A percentile compares a stretch with the other conserved stretches of the same genome.
phyloP scores from a whole-genome alignment of 2,888 invertebrate genomes.

The Calliphora vomitoria region DNA sequence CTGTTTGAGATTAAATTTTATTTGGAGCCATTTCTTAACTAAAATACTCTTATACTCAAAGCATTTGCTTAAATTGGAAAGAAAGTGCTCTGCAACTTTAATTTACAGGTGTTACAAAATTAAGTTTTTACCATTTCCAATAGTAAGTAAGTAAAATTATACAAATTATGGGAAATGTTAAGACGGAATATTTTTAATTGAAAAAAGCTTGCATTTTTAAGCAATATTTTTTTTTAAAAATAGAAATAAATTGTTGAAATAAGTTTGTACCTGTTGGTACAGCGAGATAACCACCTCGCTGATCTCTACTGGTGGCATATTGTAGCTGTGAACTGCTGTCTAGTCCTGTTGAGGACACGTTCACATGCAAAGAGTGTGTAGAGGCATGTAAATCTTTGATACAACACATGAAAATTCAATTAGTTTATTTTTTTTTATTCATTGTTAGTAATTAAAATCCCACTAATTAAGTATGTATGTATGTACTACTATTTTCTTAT shows the following conservation, averaged over 20 bases:
- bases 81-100: constrained; percentile 21
- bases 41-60: constrained; percentile 31
- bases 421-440: constrained; percentile 44
- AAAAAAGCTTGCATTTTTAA: constrained; percentile 12
- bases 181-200: too few relatives aligned
- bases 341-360: constrained; percentile 78
- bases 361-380: constrained; percentile 82
- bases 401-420: constrained; percentile 67
- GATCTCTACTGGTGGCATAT: constrained; percentile 86
- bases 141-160: neutral
- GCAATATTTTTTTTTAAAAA: neutral
- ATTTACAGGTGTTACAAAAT: constrained; percentile 40
- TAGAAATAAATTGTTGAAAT: neutral
- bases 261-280: constrained; percentile 86
- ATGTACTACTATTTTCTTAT: constrained; percentile 3
- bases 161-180: constrained; percentile 16
- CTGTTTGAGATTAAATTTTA: neutral
- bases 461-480: constrained; percentile 22
- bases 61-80: constrained; percentile 10
- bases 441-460: neutral
- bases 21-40: neutral
- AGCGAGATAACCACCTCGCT: constrained; percentile 87
- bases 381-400: constrained; percentile 75
- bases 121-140: constrained; percentile 34
- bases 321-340: constrained; percentile 81